Conservation (phyloP, 2,888 invertebrate genomes). For the Hermaeophaga mercurialis region DNA sequence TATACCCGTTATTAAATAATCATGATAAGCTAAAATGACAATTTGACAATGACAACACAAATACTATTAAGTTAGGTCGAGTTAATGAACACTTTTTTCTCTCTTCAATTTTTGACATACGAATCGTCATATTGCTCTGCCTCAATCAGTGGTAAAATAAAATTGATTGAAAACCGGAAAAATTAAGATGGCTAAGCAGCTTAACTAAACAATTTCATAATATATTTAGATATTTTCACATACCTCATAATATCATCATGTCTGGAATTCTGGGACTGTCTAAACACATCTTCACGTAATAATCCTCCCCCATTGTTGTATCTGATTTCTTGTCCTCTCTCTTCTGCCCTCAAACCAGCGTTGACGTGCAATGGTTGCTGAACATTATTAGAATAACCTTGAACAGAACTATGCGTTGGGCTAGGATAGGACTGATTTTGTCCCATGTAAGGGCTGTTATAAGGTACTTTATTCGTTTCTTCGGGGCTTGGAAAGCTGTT, state of each 20-base stretch:
- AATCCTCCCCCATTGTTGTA: conserved; percentile 48
- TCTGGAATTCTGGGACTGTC: conserved; percentile 50
- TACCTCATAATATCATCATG: conserved; percentile 51
- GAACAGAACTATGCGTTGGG: conserved; percentile 44
- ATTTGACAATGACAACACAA: no score
- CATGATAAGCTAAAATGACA: no score
- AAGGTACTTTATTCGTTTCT: conserved; percentile 37
- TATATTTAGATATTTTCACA: neutral
- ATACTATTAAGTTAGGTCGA: no score
- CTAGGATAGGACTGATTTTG: conserved; percentile 48
- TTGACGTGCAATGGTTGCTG: conserved; percentile 49
- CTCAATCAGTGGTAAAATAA: no score
- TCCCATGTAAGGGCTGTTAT: conserved; percentile 29
- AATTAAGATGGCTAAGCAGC: no score
- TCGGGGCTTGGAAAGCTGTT: conserved; percentile 38
- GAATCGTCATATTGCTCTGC: no score
- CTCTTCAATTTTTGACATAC: no score
- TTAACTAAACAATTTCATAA: no score
- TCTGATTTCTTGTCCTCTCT: conserved; percentile 40
- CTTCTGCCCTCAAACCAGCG: conserved; percentile 34
- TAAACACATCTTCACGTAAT: conserved; percentile 52
- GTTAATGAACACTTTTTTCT: no score
- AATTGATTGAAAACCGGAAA: no score
- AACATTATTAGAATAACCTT: conserved; percentile 41
- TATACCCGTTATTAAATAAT: no score